phyloP scores from a whole-genome alignment of 2,113 vertebrate genomes.

The Tupaia chinensis region DNA sequence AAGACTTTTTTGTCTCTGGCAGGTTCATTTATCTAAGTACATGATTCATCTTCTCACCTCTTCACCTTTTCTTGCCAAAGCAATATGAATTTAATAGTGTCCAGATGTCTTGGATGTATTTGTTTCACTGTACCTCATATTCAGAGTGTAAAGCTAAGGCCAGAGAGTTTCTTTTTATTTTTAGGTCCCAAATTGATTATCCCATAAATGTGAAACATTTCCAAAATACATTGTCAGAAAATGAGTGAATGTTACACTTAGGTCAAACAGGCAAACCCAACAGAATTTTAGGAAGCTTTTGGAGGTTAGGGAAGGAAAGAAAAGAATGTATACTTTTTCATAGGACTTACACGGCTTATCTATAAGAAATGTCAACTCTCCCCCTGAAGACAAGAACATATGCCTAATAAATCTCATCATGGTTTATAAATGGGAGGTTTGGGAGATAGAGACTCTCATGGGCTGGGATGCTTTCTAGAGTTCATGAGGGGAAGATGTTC shows the following conservation, averaged over 20 bases:
- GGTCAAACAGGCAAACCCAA: background rate
- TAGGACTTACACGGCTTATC: background rate
- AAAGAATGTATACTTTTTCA: conserved; percentile 45
- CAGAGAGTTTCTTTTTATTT: background rate
- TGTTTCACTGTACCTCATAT: background rate
- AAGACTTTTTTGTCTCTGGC: background rate
- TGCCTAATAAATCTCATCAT: background rate
- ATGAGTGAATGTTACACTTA: conserved; percentile 31
- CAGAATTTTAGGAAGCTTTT: conserved; percentile 48
- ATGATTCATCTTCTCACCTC: background rate
- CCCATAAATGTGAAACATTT: background rate
- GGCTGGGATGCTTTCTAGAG: background rate
- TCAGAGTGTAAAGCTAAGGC: conserved; percentile 20
- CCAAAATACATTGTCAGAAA: conserved; percentile 21
- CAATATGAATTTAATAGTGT: conserved; percentile 2
- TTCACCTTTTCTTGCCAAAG: background rate
- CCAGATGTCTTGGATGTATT: background rate
- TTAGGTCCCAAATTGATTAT: conserved; percentile 37
- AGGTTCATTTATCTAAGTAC: conserved; percentile 1
- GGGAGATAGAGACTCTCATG: background rate
- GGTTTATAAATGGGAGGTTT: background rate
- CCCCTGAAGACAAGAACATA: conserved; percentile 19
- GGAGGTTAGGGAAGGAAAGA: background rate
- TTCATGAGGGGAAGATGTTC: background rate
- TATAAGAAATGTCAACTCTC: conserved; percentile 52